A percentile compares a stretch with the other conserved stretches of the same genome.
Evolutionary conservation across 2,888 invertebrate species (phyloP).

Genomic region (Chaetogeoica ovagalla): DNA sequence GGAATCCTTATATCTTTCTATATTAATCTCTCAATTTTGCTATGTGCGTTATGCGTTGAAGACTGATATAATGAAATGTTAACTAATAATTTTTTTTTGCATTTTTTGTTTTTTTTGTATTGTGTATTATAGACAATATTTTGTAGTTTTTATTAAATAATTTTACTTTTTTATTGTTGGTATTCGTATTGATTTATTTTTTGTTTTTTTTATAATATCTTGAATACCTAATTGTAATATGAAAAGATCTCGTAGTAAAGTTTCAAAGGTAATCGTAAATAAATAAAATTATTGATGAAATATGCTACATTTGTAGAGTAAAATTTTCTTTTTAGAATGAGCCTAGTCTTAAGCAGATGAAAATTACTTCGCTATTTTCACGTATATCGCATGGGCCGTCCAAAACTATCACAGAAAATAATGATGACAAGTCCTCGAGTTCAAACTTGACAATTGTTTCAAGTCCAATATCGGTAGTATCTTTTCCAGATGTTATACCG

Average conservation of each 20-base stretch:
- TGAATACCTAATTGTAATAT: slow-evolving; percentile 13
- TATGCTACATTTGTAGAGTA: not conserved
- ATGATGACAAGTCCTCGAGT: not conserved
- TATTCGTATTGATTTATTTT: no score
- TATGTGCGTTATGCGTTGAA: no score
- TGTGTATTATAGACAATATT: no score
- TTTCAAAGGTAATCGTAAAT: slow-evolving; percentile 7
- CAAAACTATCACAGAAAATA: not conserved
- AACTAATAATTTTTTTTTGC: no score
- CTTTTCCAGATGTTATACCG: slow-evolving; percentile 40
- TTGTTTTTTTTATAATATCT: not conserved
- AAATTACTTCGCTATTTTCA: slow-evolving; percentile 41
- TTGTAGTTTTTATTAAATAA: no score
- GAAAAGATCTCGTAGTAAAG: slow-evolving; percentile 40
- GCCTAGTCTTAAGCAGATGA: slow-evolving; percentile 41
- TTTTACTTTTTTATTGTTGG: no score
- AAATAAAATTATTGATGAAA: not conserved
- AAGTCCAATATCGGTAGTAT: slow-evolving; percentile 4
- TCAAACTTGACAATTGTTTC: not conserved
- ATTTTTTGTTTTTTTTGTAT: no score
- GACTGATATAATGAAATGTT: no score
- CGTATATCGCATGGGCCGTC: not conserved
- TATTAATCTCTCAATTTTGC: no score
- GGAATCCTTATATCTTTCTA: no score
- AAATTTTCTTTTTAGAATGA: not conserved